Evolutionary conservation across 2,113 vertebrate species (phyloP).

Genomic region (Pedetes capensis): DNA sequence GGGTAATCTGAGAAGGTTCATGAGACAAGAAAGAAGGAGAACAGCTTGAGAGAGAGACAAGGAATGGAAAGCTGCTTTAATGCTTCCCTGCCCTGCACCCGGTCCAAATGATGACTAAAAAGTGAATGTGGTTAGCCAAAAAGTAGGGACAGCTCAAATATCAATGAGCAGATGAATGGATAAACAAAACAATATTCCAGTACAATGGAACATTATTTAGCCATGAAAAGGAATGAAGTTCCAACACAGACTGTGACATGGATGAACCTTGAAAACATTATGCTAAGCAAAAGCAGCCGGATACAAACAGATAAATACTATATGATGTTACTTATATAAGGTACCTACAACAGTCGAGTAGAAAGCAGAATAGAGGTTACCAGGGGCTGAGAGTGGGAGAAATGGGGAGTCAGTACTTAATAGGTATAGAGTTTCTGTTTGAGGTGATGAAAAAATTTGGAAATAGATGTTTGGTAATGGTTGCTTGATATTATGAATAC

Average conservation of each 20-base stretch:
- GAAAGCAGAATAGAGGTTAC: background rate
- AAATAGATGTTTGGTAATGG: background rate
- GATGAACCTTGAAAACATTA: background rate
- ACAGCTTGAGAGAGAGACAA: background rate
- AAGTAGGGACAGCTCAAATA: background rate
- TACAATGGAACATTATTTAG: background rate
- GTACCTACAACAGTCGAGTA: background rate
- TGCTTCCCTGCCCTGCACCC: background rate
- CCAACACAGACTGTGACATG: background rate
- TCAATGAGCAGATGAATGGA: background rate
- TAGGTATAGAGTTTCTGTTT: background rate
- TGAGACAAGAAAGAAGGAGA: background rate
- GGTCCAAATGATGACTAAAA: background rate
- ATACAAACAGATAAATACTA: background rate
- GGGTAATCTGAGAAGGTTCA: background rate
- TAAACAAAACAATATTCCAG: background rate
- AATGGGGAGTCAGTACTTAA: background rate
- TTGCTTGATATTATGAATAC: background rate
- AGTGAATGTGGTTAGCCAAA: background rate
- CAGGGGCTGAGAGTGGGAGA: background rate
- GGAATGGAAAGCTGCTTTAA: too few species aligned
- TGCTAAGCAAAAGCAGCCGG: background rate
- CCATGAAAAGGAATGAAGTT: background rate
- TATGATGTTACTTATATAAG: background rate
- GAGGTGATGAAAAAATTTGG: background rate